phyloP scores from a whole-genome alignment of 2,113 vertebrate species.

The Oophaga pumilio region DNA sequence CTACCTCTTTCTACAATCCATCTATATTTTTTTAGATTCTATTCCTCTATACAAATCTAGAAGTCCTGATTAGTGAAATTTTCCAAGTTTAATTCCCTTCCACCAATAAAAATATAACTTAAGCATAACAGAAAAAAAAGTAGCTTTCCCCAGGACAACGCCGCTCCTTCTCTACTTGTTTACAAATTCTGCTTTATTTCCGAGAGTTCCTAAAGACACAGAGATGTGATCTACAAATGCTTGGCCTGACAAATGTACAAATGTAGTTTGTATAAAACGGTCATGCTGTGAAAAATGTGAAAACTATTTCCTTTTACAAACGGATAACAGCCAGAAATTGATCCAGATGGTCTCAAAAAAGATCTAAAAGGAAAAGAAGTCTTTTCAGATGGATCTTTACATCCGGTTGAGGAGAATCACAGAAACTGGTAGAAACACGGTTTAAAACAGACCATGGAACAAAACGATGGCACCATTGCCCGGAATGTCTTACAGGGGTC shows the following conservation, averaged over 20 bases:
- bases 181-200: neutral
- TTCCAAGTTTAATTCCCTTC: neutral
- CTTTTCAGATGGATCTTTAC: neutral
- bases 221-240: constrained; percentile 16
- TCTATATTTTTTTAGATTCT: neutral
- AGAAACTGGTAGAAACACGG: neutral
- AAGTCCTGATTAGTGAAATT: neutral
- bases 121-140: neutral
- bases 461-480: constrained; percentile 18
- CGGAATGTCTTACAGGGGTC: constrained; percentile 5
- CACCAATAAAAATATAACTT: constrained; percentile 5
- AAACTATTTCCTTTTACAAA: constrained; percentile 33
- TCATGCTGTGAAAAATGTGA: constrained; percentile 31
- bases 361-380: constrained; percentile 2
- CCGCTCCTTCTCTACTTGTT: neutral
- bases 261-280: constrained; percentile 43
- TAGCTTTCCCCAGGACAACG: neutral
- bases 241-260: constrained; percentile 39
- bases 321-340: neutral
- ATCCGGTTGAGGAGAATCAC: neutral
- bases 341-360: constrained; percentile 12
- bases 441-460: constrained; percentile 22
- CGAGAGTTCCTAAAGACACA: neutral
- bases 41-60: constrained; percentile 15
- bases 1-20: neutral